These are phyloP conservation scores for Hipparchia semele DNA, from an alignment of 2,888 invertebrate species.

Conservation along the genomic window DNA sequence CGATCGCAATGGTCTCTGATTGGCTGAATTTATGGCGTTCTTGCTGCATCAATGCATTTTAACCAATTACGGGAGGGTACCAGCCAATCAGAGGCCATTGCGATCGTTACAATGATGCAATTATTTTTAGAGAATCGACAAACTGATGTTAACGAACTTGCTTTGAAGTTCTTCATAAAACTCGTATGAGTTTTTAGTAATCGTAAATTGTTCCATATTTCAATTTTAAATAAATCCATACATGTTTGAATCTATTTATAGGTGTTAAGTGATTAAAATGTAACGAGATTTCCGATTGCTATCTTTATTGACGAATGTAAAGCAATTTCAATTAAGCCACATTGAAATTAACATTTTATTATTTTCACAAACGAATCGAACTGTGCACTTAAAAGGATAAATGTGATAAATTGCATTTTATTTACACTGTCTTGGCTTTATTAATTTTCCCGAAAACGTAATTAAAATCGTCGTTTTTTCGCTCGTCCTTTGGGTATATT, in stretches of 20 bases:
- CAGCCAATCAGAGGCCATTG: too few species aligned
- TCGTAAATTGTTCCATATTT: slow-evolving; percentile 44
- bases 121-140: too few species aligned
- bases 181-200: slow-evolving; percentile 24
- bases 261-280: slow-evolving; percentile 40
- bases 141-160: too few species aligned
- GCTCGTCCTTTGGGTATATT: not conserved
- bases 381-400: slow-evolving; percentile 20
- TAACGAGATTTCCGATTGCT: slow-evolving; percentile 41
- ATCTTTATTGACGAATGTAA: slow-evolving; percentile 41
- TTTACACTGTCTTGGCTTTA: slow-evolving; percentile 21
- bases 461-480: slow-evolving; percentile 2
- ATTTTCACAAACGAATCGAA: slow-evolving; percentile 34
- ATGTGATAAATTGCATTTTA: slow-evolving; percentile 30
- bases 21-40: too few species aligned
- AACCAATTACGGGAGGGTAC: too few species aligned
- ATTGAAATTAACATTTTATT: slow-evolving; percentile 33
- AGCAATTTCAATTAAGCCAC: slow-evolving; percentile 36
- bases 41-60: too few species aligned
- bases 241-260: slow-evolving; percentile 37
- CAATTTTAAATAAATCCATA: slow-evolving; percentile 18
- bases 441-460: slow-evolving; percentile 14
- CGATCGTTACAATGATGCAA: too few species aligned
- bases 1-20: too few species aligned
- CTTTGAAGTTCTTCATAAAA: not conserved